A percentile compares a stretch with the other conserved stretches of the same genome.
phyloP scores from a whole-genome alignment of 2,113 vertebrate species.

The Drymodes brunneopygia region DNA sequence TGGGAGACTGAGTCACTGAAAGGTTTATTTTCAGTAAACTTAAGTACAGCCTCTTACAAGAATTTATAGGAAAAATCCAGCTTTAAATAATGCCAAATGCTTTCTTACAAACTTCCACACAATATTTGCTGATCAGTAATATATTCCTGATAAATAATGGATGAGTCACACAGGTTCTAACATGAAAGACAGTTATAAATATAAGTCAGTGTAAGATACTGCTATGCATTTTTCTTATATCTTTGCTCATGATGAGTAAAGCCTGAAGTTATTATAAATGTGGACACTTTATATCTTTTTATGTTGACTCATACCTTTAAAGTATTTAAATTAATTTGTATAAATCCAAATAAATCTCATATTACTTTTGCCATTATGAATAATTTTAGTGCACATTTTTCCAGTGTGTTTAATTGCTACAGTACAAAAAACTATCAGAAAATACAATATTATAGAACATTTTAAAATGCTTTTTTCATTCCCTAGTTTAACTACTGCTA shows the following conservation, averaged over 20 bases:
- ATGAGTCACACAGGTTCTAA: neutral
- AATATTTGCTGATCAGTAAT: neutral
- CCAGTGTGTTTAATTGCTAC: neutral
- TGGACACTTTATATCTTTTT: neutral
- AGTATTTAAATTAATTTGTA: neutral
- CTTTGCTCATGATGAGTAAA: neutral
- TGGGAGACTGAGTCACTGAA: neutral
- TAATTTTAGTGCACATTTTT: conserved; percentile 33
- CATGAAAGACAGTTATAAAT: neutral
- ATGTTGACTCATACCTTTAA: neutral
- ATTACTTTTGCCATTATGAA: conserved; percentile 2
- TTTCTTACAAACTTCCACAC: neutral
- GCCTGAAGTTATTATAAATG: neutral
- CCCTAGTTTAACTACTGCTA: neutral
- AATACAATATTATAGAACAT: neutral
- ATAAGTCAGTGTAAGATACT: neutral
- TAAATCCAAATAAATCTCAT: neutral
- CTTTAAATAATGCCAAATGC: neutral
- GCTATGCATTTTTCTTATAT: neutral
- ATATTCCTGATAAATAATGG: neutral
- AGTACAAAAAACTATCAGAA: neutral
- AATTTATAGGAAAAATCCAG: neutral
- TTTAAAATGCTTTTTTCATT: neutral
- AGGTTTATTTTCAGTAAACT: neutral
- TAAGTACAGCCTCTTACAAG: neutral